Conservation (phyloP, 2,113 vertebrate species). For the Rhynchopsitta pachyrhyncha region DNA sequence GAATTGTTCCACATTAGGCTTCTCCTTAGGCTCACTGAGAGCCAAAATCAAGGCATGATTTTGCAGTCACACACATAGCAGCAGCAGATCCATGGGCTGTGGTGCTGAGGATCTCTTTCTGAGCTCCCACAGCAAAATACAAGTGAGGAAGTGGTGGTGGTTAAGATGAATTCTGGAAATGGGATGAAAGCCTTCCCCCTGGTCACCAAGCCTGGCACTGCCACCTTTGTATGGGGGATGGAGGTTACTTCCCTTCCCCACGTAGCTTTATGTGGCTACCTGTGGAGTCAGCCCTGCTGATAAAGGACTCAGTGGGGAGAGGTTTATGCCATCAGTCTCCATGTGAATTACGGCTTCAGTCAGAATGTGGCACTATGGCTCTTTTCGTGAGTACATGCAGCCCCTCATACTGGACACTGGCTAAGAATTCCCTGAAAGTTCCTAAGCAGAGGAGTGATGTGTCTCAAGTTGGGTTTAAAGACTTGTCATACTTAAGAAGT, state of each 20-base stretch:
- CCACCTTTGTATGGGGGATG: fast-evolving
- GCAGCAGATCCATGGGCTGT: background rate
- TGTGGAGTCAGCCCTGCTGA: background rate
- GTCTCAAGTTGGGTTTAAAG: background rate
- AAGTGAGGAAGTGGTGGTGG: background rate
- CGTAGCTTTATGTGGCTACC: background rate
- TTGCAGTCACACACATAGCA: fast-evolving
- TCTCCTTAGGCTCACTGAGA: background rate
- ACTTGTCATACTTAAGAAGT: fast-evolving
- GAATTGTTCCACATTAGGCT: fast-evolving
- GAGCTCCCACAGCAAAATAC: background rate
- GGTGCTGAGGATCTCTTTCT: background rate
- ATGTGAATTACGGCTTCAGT: background rate
- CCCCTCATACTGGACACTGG: background rate
- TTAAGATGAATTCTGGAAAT: background rate
- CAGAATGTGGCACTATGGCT: background rate
- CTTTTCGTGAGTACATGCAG: fast-evolving
- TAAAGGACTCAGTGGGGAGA: background rate
- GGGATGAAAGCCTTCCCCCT: background rate
- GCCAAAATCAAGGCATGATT: background rate
- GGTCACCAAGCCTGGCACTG: background rate
- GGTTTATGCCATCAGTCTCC: fast-evolving
- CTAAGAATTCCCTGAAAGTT: background rate
- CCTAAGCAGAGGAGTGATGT: background rate
- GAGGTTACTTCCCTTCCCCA: fast-evolving